Evolutionary conservation across 2,888 invertebrate species (phyloP), one percentile per base, ranked within the genome.

Genomic region (Lamellibrachia columna): DNA sequence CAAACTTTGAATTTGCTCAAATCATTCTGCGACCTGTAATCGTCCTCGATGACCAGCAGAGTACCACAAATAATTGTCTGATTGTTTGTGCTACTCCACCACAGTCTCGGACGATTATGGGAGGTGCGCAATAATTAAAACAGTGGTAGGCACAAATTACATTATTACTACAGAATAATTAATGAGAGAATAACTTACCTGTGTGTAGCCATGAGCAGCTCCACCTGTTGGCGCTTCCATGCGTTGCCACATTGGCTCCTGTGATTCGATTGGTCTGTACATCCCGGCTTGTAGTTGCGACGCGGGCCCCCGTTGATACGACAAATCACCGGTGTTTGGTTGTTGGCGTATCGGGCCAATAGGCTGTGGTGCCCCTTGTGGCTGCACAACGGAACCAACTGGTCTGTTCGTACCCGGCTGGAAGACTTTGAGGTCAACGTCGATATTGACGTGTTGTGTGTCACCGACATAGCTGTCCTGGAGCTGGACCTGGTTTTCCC

Each of bases 231-330:
- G 15, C n/a, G 75, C 4, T 75, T 75, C 75, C 6, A 75, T 75
- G 75, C 75, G 75, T 75, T 75, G 75, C 75, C 75, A 75, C 75
- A 75, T 75, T n/a, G 75, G 75, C 75, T 75, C 75, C 75, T 75
- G 75, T 22, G 22, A 11, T 22, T 75, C 75, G 6, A 22, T n/a
- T 75, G 75, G 22, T 22, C 75, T 75, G 75, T 15, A 75, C 75
- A 75, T 75, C n/a, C 75, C 75, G 15, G 75, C 75, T 75, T 75
- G 75, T 75, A 22, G 75, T 75, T 75, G 75, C 15, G 75, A 22
- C 75, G n/a, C 0, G 75, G 75, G 75, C 75, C 75, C 75, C 75
- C 75, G 15, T 3, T 11, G 75, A 75, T 75, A 75, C 75, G 15
- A n/a, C 6, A 75, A 75, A 75, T 75, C 75, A 75, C 75, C 75